phyloP scores from a whole-genome alignment of 1,140 invertebrate species.

The Aphaenogaster floridana region DNA sequence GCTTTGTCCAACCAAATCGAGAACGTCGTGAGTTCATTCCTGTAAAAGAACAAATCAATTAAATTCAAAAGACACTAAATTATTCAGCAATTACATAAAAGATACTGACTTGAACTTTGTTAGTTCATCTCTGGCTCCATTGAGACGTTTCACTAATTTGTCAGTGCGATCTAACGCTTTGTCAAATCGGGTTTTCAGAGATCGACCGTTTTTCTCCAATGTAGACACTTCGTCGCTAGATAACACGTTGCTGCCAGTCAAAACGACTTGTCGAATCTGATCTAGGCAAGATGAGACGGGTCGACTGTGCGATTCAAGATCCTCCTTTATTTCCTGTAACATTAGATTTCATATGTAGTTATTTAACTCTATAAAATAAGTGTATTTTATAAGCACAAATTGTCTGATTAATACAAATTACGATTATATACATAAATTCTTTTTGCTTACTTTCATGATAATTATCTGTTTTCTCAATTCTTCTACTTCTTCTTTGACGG shows the following conservation, averaged over 20 bases:
- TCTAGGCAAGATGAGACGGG: constrained; percentile 95
- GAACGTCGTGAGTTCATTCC: constrained; percentile 93
- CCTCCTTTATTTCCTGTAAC: constrained; percentile 94
- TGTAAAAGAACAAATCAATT: constrained; percentile 76
- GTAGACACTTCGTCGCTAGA: constrained; percentile 95
- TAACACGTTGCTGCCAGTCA: constrained; percentile 95
- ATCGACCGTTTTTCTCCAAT: constrained; percentile 94
- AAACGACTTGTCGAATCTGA: constrained; percentile 96
- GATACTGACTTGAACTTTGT: constrained; percentile 92
- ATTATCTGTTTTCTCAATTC: constrained; percentile 96
- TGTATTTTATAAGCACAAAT: not conserved
- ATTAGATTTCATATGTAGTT: not conserved
- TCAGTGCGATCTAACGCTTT: constrained; percentile 93
- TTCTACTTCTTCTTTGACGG: constrained; percentile 95
- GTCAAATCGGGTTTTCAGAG: constrained; percentile 94
- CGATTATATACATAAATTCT: not conserved
- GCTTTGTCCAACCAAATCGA: constrained; percentile 94
- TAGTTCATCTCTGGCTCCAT: constrained; percentile 94
- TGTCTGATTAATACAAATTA: not conserved
- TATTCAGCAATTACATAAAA: not conserved
- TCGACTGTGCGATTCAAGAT: constrained; percentile 95
- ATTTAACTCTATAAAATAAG: not conserved
- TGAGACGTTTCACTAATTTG: constrained; percentile 91
- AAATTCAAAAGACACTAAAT: not conserved
- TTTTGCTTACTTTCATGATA: constrained; percentile 91